Conservation (phyloP, 2,113 vertebrate genomes). For the Tapirus terrestris region DNA sequence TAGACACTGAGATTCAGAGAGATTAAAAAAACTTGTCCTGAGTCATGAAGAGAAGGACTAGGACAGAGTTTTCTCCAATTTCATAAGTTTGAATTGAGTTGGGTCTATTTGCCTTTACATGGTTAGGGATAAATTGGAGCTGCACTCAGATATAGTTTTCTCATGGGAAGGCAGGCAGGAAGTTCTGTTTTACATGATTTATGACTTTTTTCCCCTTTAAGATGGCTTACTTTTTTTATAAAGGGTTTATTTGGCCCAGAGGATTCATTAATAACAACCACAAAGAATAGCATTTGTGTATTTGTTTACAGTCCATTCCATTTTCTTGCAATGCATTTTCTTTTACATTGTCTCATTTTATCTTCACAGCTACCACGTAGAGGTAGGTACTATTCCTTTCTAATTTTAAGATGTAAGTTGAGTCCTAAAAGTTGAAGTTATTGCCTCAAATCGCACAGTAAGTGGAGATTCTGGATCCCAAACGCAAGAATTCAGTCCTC, state of each 20-base stretch:
- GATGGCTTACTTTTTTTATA: conserved; percentile 49
- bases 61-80: background rate
- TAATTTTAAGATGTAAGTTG: background rate
- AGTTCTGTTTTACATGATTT: conserved; percentile 62
- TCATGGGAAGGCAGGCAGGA: conserved; percentile 74
- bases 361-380: background rate
- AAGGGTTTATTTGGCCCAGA: conserved; percentile 59
- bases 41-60: background rate
- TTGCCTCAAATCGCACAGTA: background rate
- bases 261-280: conserved; percentile 61
- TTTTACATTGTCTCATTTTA: background rate
- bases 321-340: background rate
- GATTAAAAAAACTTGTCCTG: background rate
- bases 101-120: conserved; percentile 5
- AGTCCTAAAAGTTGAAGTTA: background rate
- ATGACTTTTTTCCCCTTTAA: conserved; percentile 39
- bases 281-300: background rate
- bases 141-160: conserved; percentile 54
- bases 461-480: background rate
- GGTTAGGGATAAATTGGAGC: background rate
- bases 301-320: background rate
- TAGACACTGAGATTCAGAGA: background rate
- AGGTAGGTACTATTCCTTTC: background rate
- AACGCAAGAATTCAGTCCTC: background rate
- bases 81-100: conserved; percentile 29